phyloP scores from a whole-genome alignment of 1,140 invertebrate genomes.

The Drosophila sproati region DNA sequence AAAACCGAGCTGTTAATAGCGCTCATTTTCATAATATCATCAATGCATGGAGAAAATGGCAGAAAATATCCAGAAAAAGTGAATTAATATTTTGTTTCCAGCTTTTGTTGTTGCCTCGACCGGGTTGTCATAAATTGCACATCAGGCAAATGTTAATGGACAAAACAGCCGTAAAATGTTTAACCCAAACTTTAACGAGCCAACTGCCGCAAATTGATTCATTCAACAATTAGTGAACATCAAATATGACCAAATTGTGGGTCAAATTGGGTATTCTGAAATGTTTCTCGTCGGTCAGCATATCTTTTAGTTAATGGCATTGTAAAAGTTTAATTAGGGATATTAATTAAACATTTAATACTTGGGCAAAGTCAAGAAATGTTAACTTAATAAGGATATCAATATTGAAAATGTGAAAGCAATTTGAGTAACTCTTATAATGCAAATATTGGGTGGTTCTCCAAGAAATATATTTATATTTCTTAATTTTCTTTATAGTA shows the following conservation, averaged over 20 bases:
- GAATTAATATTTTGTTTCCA: constrained; percentile 9
- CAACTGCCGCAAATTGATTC: constrained; percentile 61
- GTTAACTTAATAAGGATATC: too few species aligned
- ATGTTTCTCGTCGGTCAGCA: background rate
- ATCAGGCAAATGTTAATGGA: constrained; percentile 62
- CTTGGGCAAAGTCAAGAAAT: background rate
- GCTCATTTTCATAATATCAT: constrained; percentile 57
- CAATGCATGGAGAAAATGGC: constrained; percentile 40
- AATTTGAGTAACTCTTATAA: background rate
- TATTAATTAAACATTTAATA: background rate
- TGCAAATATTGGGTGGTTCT: background rate
- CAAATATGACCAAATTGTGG: constrained; percentile 33
- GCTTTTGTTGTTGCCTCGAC: constrained; percentile 18
- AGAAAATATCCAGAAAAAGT: background rate
- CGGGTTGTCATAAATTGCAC: constrained; percentile 50
- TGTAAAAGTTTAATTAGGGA: background rate
- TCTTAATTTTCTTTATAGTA: too few species aligned
- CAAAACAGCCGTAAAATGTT: constrained; percentile 52
- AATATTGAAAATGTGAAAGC: background rate
- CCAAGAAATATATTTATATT: background rate
- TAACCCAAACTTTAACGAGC: constrained; percentile 58
- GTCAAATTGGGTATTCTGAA: background rate
- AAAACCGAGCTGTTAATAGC: constrained; percentile 71
- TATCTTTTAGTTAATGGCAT: background rate
- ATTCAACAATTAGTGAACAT: constrained; percentile 63